Base-by-base conservation (phyloP, 2,888 invertebrate species). In the Thecophora atra region DNA sequence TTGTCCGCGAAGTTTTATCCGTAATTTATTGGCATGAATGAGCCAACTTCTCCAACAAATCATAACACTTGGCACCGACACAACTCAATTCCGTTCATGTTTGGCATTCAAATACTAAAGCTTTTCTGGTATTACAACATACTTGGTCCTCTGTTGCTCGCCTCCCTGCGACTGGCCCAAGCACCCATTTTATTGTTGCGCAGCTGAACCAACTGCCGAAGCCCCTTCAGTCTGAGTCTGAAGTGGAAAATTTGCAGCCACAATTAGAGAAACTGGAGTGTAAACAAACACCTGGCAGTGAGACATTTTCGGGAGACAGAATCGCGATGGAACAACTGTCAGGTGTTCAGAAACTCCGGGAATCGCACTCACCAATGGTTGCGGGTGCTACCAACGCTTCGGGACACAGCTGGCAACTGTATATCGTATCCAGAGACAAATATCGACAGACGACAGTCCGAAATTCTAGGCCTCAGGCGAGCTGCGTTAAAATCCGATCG, bases 201-300 rank as follows among this genome's bases (percentile, higher is more conserved):
- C 19, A 19, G 17, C n/a, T 52, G 52, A 3, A 52, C n/a, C 54
- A 54, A n/a, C 21, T 24, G 21, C 54, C n/a, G 7, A 2, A 47
- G 47, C 47, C 21, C 19, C 54, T 15, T 24, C 3, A 21, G 52
- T n/a, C 52, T 8, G 8, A 19, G 11, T 13, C 24, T 24, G 51
- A 37, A 67, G 28, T 54, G 67, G 67, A 37, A 67, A 67, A 52
- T 67, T 67, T 54, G 37, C 54, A 67, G 54, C 67, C 54, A 54
- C 67, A 67, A 67, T 67, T 37, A 54, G 21, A 67, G 67, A 19
- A 54, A 28, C 67, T 67, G 37, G 30, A 67, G 54, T 19, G 37
- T 37, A 11, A 37, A 37, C n/a, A 54, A 21, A 1, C 21, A 54
- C 19, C 21, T 54, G 1, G 54, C 1, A 11, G 1, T 54, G 54